These are phyloP conservation scores for Engystomops pustulosus DNA, from an alignment of 2,113 vertebrate species.

Conservation along the genomic window DNA sequence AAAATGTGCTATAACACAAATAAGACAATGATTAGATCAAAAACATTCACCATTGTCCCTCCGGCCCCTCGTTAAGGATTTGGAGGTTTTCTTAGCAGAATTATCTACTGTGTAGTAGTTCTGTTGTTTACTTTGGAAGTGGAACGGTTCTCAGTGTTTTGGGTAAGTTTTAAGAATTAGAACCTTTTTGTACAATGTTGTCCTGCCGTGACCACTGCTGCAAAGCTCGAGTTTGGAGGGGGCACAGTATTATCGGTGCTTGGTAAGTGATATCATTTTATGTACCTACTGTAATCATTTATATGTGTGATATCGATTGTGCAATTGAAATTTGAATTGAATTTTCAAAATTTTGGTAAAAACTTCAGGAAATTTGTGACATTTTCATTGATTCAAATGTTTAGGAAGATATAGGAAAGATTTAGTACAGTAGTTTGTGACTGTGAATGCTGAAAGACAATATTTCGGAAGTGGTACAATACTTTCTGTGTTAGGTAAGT, in stretches of 20 bases:
- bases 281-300: background rate
- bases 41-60: background rate
- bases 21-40: background rate
- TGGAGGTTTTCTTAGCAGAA: background rate
- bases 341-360: background rate
- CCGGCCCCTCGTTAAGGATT: background rate
- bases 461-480: slow-evolving; percentile 42
- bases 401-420: background rate
- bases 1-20: background rate
- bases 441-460: slow-evolving; percentile 11
- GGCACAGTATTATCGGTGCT: slow-evolving; percentile 30
- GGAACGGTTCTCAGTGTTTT: slow-evolving; percentile 60
- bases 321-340: background rate
- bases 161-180: slow-evolving; percentile 56
- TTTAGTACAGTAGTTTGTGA: slow-evolving; percentile 12
- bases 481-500: slow-evolving; percentile 61
- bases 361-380: background rate
- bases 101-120: slow-evolving; percentile 46
- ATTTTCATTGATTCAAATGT: background rate
- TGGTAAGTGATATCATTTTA: slow-evolving; percentile 11
- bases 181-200: slow-evolving; percentile 4
- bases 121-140: slow-evolving; percentile 51
- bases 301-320: background rate
- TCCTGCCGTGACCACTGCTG: background rate
- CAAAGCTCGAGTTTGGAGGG: slow-evolving; percentile 31